Evolutionary conservation across 1,140 invertebrate species (phyloP).

Genomic region (Adelges cooleyi): DNA sequence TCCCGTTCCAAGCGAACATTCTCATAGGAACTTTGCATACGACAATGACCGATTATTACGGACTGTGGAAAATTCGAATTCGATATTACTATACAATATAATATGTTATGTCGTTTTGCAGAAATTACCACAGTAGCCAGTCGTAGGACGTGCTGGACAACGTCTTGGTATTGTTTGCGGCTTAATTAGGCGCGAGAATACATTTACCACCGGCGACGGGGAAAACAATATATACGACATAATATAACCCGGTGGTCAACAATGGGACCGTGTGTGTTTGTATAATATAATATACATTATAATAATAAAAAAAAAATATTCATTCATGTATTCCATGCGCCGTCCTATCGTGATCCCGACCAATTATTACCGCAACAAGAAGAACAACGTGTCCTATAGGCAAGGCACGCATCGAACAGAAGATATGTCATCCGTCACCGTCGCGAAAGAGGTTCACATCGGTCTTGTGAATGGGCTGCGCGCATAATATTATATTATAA

Average conservation of each 20-base stretch:
- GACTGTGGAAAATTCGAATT: not conserved
- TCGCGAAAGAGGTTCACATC: no score
- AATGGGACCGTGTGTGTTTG: no score
- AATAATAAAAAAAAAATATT: no score
- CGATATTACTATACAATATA: not conserved
- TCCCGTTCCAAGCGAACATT: no score
- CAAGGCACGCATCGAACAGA: no score
- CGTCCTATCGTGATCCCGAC: slow-evolving; percentile 4
- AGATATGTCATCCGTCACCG: no score
- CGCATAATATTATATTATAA: no score
- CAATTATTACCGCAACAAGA: slow-evolving; percentile 3
- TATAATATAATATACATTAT: no score
- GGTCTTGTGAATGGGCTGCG: no score
- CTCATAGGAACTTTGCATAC: not conserved
- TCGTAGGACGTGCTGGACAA: no score
- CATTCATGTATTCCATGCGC: not conserved
- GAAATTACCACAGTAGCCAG: no score
- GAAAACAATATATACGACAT: not conserved
- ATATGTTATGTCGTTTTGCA: no score
- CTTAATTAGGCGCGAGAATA: slow-evolving; percentile 15
- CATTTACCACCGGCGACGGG: not conserved
- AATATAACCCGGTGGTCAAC: not conserved
- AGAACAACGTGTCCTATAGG: not conserved
- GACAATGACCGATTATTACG: not conserved
- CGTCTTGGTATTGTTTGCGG: not conserved